Evolutionary conservation across 2,797 vertebrate species (phyloP).

Genomic region (Brachyrhaphis roseni): DNA sequence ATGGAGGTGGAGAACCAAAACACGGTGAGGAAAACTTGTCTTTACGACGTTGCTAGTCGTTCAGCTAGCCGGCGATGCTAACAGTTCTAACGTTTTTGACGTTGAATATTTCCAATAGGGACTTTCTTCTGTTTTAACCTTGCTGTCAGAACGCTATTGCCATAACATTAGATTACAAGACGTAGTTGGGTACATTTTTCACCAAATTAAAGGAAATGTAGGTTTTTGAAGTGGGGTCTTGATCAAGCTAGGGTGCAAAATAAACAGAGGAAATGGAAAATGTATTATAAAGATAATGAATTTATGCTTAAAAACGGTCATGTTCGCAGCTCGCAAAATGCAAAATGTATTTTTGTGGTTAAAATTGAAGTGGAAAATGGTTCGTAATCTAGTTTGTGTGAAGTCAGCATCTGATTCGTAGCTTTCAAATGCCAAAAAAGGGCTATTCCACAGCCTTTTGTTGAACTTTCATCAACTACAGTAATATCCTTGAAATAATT

Average conservation of each 20-base stretch:
- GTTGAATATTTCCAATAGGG: neutral
- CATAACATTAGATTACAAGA: neutral
- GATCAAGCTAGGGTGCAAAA: neutral
- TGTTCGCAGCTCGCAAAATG: neutral
- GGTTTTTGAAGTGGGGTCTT: neutral
- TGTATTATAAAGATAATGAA: neutral
- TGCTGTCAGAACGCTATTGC: neutral
- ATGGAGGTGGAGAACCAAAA: conserved; percentile 17
- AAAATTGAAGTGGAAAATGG: neutral
- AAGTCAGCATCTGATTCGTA: neutral
- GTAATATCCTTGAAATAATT: neutral
- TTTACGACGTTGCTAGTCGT: neutral
- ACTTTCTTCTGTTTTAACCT: neutral
- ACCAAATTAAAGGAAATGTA: neutral
- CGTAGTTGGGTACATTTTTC: neutral
- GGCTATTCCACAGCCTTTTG: neutral
- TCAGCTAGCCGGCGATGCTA: conserved; percentile 11
- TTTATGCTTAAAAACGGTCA: neutral
- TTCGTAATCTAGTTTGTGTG: neutral
- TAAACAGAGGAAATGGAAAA: neutral
- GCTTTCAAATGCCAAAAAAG: neutral
- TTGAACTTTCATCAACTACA: neutral
- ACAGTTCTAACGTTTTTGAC: conserved; percentile 1
- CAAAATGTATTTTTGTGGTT: neutral
- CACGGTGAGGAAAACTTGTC: conserved; percentile 20